Base-by-base conservation (phyloP, 2,113 vertebrate species). In the Bubo scandiacus region DNA sequence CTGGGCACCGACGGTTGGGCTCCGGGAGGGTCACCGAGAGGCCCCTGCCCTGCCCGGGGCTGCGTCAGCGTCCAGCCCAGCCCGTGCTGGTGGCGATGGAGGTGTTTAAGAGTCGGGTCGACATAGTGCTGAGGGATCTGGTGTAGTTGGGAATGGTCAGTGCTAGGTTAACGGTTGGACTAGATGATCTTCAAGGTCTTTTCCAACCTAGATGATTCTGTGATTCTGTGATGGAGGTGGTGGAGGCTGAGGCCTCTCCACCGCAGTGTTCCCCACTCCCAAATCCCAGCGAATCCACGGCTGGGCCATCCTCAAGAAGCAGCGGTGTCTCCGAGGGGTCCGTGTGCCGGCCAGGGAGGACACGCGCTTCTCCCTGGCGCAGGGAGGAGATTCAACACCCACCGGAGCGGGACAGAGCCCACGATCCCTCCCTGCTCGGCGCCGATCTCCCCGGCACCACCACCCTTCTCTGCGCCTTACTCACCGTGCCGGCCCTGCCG, bases 351-450 rank as follows among this genome's bases (percentile, higher is more conserved):
- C 22, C 40, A 11, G 15, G 51, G 51, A 36, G 49, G n/a, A 27
- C 0, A 0, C 5, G 4, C 6, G 38, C 55, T 51, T 61, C 61
- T 52, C 51, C 5, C 0, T 32, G 38, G 11, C 1, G 0, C 8
- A 0, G 30, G 30, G 27, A 67, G 27, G 47, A 38, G 22, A 22
- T 32, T 25, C 3, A 3, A 25, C 2, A 2, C 67, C 52, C 66
- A 14, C 43, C 52, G 4, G 34, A 29, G 17, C 2, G 1, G 7
- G 20, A 30, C 57, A 10, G 49, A 2, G 0, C 30, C 2, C 0
- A 13, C 3, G 2, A 57, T 22, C 38, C 23, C 15, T 21, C 7
- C 14, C 3, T 0, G 1, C 26, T 21, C 5, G 1, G 34, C 0
- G 0, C 77, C 1, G 2, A 12, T 29, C 22, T 65, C 68, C 30